Evolutionary conservation across 1,140 invertebrate genomes (phyloP).

Genomic region (Ladona fulva): DNA sequence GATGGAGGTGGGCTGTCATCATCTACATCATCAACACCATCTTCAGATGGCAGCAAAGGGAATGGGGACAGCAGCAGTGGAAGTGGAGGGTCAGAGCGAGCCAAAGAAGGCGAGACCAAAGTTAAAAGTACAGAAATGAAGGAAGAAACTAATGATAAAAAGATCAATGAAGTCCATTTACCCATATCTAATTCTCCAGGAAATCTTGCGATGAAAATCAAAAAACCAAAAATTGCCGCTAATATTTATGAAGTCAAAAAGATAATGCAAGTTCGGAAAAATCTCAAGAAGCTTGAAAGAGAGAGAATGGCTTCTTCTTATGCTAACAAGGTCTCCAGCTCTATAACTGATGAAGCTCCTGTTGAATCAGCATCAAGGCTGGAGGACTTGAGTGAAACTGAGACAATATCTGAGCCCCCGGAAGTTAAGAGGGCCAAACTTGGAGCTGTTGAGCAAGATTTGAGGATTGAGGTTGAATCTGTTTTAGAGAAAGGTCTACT

Average conservation of each 20-base stretch:
- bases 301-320: not conserved
- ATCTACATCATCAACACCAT: not conserved
- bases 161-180: too few relatives aligned
- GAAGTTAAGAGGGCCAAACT: not conserved
- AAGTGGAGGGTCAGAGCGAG: too few relatives aligned
- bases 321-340: too few relatives aligned
- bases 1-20: not conserved
- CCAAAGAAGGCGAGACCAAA: too few relatives aligned
- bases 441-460: not conserved
- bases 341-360: too few relatives aligned
- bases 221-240: constrained; percentile 14
- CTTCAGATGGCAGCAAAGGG: not conserved
- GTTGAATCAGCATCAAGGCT: too few relatives aligned
- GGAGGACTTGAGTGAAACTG: not conserved
- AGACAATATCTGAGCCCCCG: not conserved
- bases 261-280: not conserved
- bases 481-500: not conserved
- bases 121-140: too few relatives aligned
- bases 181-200: not conserved
- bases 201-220: constrained; percentile 4
- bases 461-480: not conserved
- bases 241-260: constrained; percentile 14
- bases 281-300: constrained; percentile 5
- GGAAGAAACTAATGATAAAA: too few relatives aligned
- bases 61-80: not conserved